phyloP scores from a whole-genome alignment of 2,888 invertebrate species.

The Cybosia mesomella region DNA sequence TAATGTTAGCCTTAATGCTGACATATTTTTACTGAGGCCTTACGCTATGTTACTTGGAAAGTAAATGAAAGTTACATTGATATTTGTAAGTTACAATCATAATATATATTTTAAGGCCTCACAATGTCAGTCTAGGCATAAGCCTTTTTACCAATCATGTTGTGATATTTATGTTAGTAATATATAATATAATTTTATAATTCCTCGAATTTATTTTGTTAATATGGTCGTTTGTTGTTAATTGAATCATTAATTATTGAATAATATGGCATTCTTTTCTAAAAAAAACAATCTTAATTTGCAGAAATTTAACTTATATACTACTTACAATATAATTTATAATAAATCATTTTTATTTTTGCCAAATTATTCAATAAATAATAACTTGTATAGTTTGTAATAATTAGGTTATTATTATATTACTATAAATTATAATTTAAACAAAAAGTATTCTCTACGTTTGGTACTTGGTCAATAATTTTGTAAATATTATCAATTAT shows the following conservation, averaged over 20 bases:
- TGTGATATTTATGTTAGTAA: constrained; percentile 47
- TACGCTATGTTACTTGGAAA: background rate
- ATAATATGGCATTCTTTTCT: background rate
- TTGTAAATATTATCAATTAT: constrained; percentile 52
- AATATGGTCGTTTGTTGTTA: constrained; percentile 19
- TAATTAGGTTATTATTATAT: constrained; percentile 11
- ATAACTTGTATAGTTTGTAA: constrained; percentile 11
- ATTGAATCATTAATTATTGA: constrained; percentile 12
- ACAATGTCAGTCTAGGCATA: background rate
- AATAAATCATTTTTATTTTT: background rate
- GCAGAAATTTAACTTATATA: constrained; percentile 8
- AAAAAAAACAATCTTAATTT: background rate
- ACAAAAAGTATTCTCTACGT: constrained; percentile 37
- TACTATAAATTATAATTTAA: constrained; percentile 28
- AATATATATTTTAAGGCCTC: background rate
- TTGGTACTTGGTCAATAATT: constrained; percentile 52
- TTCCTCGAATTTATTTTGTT: constrained; percentile 23
- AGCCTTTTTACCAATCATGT: constrained; percentile 31
- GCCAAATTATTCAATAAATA: constrained; percentile 2
- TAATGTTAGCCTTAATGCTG: background rate
- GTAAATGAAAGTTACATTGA: background rate
- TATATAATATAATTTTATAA: constrained; percentile 22
- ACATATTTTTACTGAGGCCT: background rate
- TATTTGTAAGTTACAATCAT: background rate
- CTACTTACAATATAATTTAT: background rate